Evolutionary conservation across 2,888 invertebrate genomes (phyloP).

Genomic region (Cryptocephalus primarius): DNA sequence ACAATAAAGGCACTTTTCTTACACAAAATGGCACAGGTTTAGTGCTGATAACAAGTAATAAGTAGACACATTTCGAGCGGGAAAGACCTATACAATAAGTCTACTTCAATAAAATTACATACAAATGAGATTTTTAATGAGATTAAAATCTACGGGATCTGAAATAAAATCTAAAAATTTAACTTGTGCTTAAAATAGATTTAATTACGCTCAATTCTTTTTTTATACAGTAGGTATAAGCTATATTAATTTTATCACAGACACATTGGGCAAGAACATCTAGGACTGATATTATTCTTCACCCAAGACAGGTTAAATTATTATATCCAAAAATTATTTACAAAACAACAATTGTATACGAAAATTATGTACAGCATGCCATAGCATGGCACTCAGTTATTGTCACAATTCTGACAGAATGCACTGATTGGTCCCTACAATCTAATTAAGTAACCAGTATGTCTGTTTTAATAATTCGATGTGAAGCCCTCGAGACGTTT

Average conservation of each 20-base stretch:
- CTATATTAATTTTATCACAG: conserved; percentile 33
- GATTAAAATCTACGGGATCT: conserved; percentile 11
- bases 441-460: conserved; percentile 23
- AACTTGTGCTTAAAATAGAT: conserved; percentile 14
- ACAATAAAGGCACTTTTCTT: conserved; percentile 28
- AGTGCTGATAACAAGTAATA: conserved; percentile 26
- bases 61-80: conserved; percentile 3
- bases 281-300: conserved; percentile 26
- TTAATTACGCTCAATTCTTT: background rate
- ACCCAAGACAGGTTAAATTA: conserved; percentile 20
- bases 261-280: conserved; percentile 33
- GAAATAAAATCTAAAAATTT: conserved; percentile 12
- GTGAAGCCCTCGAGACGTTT: no score
- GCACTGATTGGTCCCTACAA: conserved; percentile 13
- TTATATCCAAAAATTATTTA: conserved; percentile 23
- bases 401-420: conserved; percentile 26
- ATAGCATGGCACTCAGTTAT: conserved; percentile 31
- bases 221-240: conserved; percentile 16
- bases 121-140: conserved; percentile 23
- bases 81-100: conserved; percentile 9
- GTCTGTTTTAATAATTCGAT: no score
- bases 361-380: conserved; percentile 27
- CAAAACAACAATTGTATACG: conserved; percentile 18
- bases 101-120: conserved; percentile 21
- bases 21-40: conserved; percentile 30